Conservation (phyloP, 2,888 invertebrate genomes). For the Synanthedon vespiformis region DNA sequence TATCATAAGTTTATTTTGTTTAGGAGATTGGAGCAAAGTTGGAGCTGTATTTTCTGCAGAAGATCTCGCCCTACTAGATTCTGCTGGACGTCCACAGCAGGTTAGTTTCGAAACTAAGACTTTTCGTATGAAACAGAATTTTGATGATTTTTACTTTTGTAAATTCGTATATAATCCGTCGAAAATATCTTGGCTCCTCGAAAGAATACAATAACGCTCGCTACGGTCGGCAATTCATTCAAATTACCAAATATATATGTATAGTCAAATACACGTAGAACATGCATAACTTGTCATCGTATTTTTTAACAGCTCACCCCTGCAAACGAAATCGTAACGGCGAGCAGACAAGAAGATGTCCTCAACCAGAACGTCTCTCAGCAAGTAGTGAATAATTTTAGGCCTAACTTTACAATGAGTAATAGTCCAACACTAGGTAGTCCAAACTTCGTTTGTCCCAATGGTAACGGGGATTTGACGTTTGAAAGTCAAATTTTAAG, state of each 20-base stretch:
- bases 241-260: background rate
- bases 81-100: slow-evolving; percentile 48
- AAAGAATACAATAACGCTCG: too few relatives aligned
- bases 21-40: slow-evolving; percentile 57
- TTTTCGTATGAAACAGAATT: too few relatives aligned
- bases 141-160: too few relatives aligned
- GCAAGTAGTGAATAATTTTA: slow-evolving; percentile 44
- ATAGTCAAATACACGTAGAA: background rate
- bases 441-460: slow-evolving; percentile 63
- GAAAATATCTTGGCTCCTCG: too few relatives aligned
- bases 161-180: too few relatives aligned
- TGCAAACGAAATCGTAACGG: slow-evolving; percentile 34
- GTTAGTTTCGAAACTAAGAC: slow-evolving; percentile 12
- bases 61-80: slow-evolving; percentile 56
- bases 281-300: background rate
- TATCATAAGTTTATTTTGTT: slow-evolving; percentile 1
- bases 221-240: background rate
- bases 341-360: slow-evolving; percentile 47
- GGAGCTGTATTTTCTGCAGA: slow-evolving; percentile 64
- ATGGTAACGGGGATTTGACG: slow-evolving; percentile 51
- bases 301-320: slow-evolving; percentile 39
- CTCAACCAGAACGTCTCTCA: slow-evolving; percentile 52
- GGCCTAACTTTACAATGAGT: slow-evolving; percentile 48
- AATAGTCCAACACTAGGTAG: slow-evolving; percentile 62
- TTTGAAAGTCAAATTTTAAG: slow-evolving; percentile 51